These are phyloP conservation scores for Drosophila setosimentum DNA, from an alignment of 2,888 invertebrate genomes.

Conservation along the genomic window DNA sequence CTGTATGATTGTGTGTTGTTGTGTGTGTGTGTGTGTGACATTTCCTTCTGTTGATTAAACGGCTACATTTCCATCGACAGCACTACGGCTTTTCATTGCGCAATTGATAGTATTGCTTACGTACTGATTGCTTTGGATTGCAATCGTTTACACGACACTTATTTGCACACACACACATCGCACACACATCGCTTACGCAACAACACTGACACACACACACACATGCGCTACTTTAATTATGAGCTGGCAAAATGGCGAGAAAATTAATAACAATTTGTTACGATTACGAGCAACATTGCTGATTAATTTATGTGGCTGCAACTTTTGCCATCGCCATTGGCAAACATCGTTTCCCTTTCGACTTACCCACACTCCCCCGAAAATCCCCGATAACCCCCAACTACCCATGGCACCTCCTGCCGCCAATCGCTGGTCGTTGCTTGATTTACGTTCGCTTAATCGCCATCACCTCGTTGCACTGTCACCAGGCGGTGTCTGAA, in stretches of 20 bases:
- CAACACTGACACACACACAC: conserved; percentile 1
- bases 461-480: conserved; percentile 55
- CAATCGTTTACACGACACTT: conserved; percentile 62
- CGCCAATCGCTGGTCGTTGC: conserved; percentile 20
- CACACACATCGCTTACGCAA: conserved; percentile 14
- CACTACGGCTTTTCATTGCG: not conserved
- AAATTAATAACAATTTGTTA: conserved; percentile 71
- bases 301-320: conserved; percentile 65
- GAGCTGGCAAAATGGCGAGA: conserved; percentile 61
- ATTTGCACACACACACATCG: conserved; percentile 12
- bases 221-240: conserved; percentile 43
- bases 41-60: conserved; percentile 29
- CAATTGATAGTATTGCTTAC: conserved; percentile 32
- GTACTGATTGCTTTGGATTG: conserved; percentile 70
- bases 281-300: conserved; percentile 52
- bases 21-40: conserved; percentile 21
- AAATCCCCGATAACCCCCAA: rapidly evolving
- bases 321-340: conserved; percentile 41
- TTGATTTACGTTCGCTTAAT: conserved; percentile 56
- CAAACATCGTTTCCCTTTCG: conserved; percentile 28
- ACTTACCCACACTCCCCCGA: not conserved
- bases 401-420: not conserved
- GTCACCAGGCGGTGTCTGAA: conserved; percentile 34
- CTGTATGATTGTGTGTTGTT: conserved; percentile 4
- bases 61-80: conserved; percentile 1